Percentiles rank a stretch among this genome's conserved stretches.
phyloP scores from a whole-genome alignment of 1,140 invertebrate species.

The Hylyphantes graminicola region DNA sequence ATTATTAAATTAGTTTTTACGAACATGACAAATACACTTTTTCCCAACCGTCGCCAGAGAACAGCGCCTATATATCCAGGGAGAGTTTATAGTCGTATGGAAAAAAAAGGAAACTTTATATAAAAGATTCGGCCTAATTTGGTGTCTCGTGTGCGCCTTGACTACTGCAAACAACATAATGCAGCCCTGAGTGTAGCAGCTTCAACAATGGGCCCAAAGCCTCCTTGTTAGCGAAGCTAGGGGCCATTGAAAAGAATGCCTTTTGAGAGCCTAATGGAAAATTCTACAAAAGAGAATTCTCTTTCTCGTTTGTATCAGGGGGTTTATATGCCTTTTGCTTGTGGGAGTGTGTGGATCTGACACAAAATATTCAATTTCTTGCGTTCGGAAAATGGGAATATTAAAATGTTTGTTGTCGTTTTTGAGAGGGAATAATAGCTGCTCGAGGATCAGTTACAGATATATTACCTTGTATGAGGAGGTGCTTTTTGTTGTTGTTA shows the following conservation, averaged over 20 bases:
- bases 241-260: conserved; percentile 55
- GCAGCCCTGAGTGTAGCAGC: not conserved
- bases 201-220: conserved; percentile 34
- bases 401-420: conserved; percentile 44
- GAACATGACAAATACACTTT: too few species aligned
- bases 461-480: conserved; percentile 52
- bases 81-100: conserved; percentile 5
- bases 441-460: conserved; percentile 44
- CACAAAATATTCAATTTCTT: conserved; percentile 51
- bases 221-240: conserved; percentile 49
- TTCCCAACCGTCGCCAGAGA: not conserved
- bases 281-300: conserved; percentile 56
- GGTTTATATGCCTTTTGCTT: not conserved
- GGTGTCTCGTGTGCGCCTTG: conserved; percentile 36
- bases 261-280: conserved; percentile 57
- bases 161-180: conserved; percentile 47
- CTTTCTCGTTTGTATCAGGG: not conserved
- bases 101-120: conserved; percentile 27
- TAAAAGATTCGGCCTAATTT: conserved; percentile 47
- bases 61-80: not conserved
- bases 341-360: conserved; percentile 35
- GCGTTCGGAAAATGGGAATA: conserved; percentile 32
- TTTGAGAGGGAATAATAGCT: conserved; percentile 38
- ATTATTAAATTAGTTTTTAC: too few species aligned
- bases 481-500: conserved; percentile 11